A percentile compares a stretch with the other conserved stretches of the same genome.
Evolutionary conservation across 2,797 vertebrate genomes (phyloP).

Genomic region (Acipenser oxyrinchus): DNA sequence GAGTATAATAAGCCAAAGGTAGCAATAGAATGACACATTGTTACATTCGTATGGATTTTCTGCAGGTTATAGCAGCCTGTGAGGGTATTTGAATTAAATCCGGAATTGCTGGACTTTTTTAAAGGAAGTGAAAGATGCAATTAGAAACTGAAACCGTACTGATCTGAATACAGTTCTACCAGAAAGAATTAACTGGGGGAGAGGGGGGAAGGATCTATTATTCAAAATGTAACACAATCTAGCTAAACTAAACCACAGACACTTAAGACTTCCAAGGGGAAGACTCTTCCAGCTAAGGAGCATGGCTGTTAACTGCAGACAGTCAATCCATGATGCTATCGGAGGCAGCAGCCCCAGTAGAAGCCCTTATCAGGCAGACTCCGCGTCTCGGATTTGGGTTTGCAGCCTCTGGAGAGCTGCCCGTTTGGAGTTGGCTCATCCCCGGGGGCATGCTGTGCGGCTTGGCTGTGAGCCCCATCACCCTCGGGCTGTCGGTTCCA

Average conservation of each 20-base stretch:
- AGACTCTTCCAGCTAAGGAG: not conserved
- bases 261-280: constrained; percentile 7
- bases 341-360: constrained; percentile 9
- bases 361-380: constrained; percentile 16
- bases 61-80: too few relatives aligned
- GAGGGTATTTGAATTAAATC: not conserved
- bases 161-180: constrained; percentile 8
- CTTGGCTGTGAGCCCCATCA: constrained; percentile 8
- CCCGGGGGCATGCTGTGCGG: not conserved
- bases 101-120: not conserved
- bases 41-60: too few relatives aligned
- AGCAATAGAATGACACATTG: too few relatives aligned
- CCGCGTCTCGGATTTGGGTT: constrained; percentile 18
- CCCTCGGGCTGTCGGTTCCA: constrained; percentile 18
- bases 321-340: constrained; percentile 10
- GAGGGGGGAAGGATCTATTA: not conserved
- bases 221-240: not conserved
- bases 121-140: constrained; percentile 8
- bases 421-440: constrained; percentile 8
- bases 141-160: constrained; percentile 14
- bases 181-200: constrained; percentile 11
- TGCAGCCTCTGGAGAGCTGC: constrained; percentile 12
- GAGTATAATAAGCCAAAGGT: too few relatives aligned
- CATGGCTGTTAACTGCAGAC: not conserved
- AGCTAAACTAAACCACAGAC: constrained; percentile 3